Evolutionary conservation across 2,797 vertebrate species (phyloP), one percentile per base, ranked within the genome.

Genomic region (Hemibagrus guttatus): DNA sequence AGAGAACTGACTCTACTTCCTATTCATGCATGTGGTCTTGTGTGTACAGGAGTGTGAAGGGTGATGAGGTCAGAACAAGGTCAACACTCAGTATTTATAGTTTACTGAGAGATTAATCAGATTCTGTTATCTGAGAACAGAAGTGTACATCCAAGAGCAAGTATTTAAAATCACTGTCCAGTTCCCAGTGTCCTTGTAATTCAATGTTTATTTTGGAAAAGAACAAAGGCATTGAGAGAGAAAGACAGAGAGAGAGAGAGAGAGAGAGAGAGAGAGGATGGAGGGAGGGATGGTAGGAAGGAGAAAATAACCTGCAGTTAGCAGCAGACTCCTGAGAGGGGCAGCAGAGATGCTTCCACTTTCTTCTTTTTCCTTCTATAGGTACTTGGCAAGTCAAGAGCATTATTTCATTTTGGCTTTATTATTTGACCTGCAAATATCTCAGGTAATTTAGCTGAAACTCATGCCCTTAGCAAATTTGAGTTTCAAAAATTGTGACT

Each of bases 301-400:
- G 49, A n/a, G 69, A 54, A 66, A 74, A 71, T 35, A 49, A 28
- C 7, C 66, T 93, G 93, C 90, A 93, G 92, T 94, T 88, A 26
- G 91, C 86, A 0, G 28, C 69, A 84, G 86, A 64, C 81, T 93
- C 95, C 95, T 96, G 93, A 69, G 91, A 92, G 95, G 91, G 95
- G 95, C 94, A 94, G 95, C 93, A 95, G 93, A 95, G 94, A 89
- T 81, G 87, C 88, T 19, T 81, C 17, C 26, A 78, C 85, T 75
- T 52, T 83, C 75, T 72, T 12, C 35, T 87, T 52, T 28, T 79
- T 39, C 35, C 54, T 39, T 79, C 76, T 79, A 23, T 39, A 59
- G 54, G 76, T 19, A 59, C 54, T 79, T 79, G 5, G 13, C 52
- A 85, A 85, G 68, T 66, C 72, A 66, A 83, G 86, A 72, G 35